Percentiles rank a stretch among this genome's conserved stretches.
These are phyloP conservation scores for Synergus umbraculus DNA, from an alignment of 2,888 invertebrate species.

Conservation along the genomic window DNA sequence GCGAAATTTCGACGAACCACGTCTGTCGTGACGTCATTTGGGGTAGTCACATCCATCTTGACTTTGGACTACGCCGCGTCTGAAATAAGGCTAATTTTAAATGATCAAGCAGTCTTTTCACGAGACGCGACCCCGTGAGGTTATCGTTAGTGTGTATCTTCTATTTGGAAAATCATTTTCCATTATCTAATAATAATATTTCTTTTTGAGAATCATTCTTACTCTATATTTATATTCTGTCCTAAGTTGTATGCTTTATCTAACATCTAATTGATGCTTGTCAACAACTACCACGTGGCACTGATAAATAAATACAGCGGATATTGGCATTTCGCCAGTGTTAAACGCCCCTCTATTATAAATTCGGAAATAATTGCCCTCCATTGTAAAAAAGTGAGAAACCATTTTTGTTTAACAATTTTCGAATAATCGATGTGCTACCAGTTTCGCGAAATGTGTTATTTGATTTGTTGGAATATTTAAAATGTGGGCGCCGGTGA, in stretches of 20 bases:
- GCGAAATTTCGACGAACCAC: not conserved
- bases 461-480: not conserved
- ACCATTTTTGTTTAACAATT: not conserved
- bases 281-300: constrained; percentile 35
- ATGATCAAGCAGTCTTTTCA: not conserved
- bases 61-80: not conserved
- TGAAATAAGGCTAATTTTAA: constrained; percentile 7
- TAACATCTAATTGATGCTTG: constrained; percentile 25
- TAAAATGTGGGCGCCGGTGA: constrained; percentile 10
- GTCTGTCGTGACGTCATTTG: not conserved
- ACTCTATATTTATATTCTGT: not conserved
- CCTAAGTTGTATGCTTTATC: not conserved
- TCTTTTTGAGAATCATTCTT: not conserved
- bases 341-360: constrained; percentile 4
- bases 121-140: constrained; percentile 7
- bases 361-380: constrained; percentile 23
- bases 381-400: not conserved
- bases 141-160: not conserved
- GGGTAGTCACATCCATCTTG: not conserved
- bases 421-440: not conserved
- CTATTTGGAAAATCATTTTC: not conserved
- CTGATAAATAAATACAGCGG: constrained; percentile 40
- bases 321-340: constrained; percentile 34
- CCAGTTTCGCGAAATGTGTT: not conserved
- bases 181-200: not conserved